phyloP scores from a whole-genome alignment of 2,888 invertebrate species.

The Lobophora halterata region DNA sequence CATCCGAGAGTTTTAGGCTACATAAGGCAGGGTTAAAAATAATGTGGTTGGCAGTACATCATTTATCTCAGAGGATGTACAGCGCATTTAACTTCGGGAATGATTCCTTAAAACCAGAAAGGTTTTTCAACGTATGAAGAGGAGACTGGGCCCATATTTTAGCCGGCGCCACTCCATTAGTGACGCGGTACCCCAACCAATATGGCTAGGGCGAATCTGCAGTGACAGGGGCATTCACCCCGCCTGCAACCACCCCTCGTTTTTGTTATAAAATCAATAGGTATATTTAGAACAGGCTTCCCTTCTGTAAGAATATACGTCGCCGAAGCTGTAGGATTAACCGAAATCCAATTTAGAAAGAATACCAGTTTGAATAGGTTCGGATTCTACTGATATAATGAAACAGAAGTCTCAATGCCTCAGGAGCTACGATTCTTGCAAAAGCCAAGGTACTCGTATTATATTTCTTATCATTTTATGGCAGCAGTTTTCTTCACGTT shows the following conservation, averaged over 20 bases:
- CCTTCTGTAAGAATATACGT: conserved; percentile 49
- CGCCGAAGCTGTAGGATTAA: conserved; percentile 30
- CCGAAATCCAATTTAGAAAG: conserved; percentile 29
- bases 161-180: conserved; percentile 73
- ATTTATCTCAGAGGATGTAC: conserved; percentile 37
- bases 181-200: conserved; percentile 70
- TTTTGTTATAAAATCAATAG: conserved; percentile 80
- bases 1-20: conserved; percentile 15
- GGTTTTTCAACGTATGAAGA: conserved; percentile 64
- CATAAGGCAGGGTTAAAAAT: conserved; percentile 26
- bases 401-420: conserved; percentile 3
- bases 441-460: too few relatives aligned
- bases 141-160: conserved; percentile 72
- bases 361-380: conserved; percentile 15
- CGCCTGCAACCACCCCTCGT: conserved; percentile 74
- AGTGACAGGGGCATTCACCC: conserved; percentile 77
- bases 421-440: too few relatives aligned
- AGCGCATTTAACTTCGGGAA: conserved; percentile 41
- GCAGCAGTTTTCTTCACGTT: too few relatives aligned
- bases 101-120: conserved; percentile 52
- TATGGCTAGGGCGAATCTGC: conserved; percentile 72
- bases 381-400: conserved; percentile 14
- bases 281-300: conserved; percentile 67
- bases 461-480: too few relatives aligned
- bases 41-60: conserved; percentile 31